A percentile compares a stretch with the other conserved stretches of the same genome.
phyloP scores from a whole-genome alignment of 2,113 vertebrate species.

The Athene noctua region DNA sequence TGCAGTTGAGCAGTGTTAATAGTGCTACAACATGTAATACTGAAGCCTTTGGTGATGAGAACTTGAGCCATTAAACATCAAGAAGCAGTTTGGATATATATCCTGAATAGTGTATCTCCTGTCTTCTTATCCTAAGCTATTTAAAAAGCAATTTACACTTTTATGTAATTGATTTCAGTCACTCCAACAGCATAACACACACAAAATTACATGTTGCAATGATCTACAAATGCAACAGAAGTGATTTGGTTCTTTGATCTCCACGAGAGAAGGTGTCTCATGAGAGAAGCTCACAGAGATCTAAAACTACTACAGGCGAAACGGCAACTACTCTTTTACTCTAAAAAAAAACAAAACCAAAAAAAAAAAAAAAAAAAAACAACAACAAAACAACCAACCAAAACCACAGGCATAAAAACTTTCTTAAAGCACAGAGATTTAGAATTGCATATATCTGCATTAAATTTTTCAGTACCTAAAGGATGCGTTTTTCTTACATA shows the following conservation, averaged over 20 bases:
- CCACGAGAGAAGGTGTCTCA: background rate
- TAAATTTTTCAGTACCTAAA: background rate
- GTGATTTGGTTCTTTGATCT: constrained; percentile 34
- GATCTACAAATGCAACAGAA: constrained; percentile 4
- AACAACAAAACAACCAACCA: background rate
- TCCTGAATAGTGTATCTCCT: background rate
- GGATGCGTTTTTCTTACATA: background rate
- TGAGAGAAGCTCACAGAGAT: background rate
- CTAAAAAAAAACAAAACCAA: background rate
- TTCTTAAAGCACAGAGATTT: background rate
- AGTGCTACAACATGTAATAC: background rate
- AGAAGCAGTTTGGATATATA: background rate
- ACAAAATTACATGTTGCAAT: background rate
- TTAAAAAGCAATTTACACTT: constrained; percentile 11
- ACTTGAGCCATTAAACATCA: background rate
- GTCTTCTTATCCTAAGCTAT: background rate
- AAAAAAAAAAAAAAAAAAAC: background rate
- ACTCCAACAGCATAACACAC: background rate
- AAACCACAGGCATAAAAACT: background rate
- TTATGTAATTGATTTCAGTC: background rate
- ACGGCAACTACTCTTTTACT: background rate
- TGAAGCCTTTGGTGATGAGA: background rate
- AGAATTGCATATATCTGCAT: background rate
- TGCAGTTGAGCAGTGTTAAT: background rate
- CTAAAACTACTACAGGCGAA: background rate